Evolutionary conservation across 2,797 vertebrate genomes (phyloP).

Genomic region (Acrossocheilus fasciatus): DNA sequence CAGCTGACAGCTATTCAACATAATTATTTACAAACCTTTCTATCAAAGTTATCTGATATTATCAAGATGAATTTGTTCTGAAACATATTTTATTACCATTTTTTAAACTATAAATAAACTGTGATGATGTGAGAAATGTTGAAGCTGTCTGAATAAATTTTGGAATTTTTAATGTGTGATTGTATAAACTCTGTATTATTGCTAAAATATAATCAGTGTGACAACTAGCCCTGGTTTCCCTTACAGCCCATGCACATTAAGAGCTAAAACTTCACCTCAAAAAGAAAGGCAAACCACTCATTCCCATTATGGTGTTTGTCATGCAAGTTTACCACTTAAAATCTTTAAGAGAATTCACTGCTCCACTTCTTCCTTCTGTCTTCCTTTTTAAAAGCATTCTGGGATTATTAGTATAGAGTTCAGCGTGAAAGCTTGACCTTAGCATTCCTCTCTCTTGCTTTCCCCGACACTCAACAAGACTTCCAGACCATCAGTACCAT

Average conservation of each 20-base stretch:
- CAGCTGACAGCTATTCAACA: no score
- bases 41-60: no score
- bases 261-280: neutral
- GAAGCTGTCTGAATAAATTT: no score
- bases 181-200: neutral
- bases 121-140: no score
- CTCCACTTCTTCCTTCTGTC: conserved; percentile 26
- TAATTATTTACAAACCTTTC: no score
- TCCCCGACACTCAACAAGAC: conserved; percentile 37
- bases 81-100: no score
- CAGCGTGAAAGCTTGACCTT: conserved; percentile 42
- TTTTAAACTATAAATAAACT: no score
- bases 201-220: neutral
- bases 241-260: neutral
- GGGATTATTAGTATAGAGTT: conserved; percentile 44
- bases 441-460: conserved; percentile 34
- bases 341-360: neutral
- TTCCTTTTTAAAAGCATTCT: conserved; percentile 14
- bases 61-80: no score
- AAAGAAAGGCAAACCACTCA: neutral
- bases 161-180: no score
- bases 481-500: conserved; percentile 50
- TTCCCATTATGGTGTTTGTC: neutral
- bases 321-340: neutral
- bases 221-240: neutral